These are phyloP conservation scores for Anodontia alba DNA, from an alignment of 2,888 invertebrate species.

Conservation along the genomic window DNA sequence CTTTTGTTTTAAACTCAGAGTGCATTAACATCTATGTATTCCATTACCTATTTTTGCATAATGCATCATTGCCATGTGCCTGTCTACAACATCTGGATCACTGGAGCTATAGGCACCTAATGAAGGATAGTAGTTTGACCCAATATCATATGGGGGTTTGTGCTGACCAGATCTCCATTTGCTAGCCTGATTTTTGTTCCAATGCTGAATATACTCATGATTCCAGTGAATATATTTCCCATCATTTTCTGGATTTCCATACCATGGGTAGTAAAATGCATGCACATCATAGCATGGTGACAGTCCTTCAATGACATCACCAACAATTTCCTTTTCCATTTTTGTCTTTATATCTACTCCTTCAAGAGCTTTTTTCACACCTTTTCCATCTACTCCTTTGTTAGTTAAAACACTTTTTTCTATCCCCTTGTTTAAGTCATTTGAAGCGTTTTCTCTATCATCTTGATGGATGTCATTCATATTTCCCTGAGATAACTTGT, in stretches of 20 bases:
- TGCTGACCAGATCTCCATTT: constrained; percentile 86
- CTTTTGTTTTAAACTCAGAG: no score
- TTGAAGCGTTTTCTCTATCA: background rate
- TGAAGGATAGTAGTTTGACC: constrained; percentile 86
- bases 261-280: constrained; percentile 86
- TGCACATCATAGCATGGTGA: constrained; percentile 82
- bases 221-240: constrained; percentile 85
- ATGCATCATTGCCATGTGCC: constrained; percentile 88
- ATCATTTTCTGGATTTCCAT: constrained; percentile 80
- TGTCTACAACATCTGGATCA: constrained; percentile 86
- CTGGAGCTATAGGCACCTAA: constrained; percentile 87
- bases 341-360: background rate
- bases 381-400: background rate
- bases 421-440: background rate
- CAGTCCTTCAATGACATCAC: background rate
- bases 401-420: background rate
- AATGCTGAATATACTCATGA: constrained; percentile 83
- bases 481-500: background rate
- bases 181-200: constrained; percentile 82
- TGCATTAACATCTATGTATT: no score
- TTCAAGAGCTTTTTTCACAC: background rate
- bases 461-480: background rate
- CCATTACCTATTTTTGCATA: constrained; percentile 86
- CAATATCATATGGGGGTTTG: constrained; percentile 87
- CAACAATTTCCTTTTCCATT: background rate